Percentiles rank a stretch among this genome's conserved stretches.
phyloP scores from a whole-genome alignment of 2,113 vertebrate genomes.

The Porphyrio hochstetteri region DNA sequence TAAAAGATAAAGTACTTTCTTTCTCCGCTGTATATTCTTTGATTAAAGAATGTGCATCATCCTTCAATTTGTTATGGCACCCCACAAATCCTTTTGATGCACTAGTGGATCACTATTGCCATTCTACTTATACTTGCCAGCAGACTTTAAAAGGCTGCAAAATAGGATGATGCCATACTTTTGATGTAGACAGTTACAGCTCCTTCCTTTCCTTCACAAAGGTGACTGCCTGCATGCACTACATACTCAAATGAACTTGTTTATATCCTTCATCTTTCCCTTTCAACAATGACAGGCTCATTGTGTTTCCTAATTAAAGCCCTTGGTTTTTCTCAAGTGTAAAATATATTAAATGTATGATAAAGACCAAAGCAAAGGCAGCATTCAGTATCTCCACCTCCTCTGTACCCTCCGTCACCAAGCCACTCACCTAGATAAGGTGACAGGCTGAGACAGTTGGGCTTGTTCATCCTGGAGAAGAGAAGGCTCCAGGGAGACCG shows the following conservation, averaged over 20 bases:
- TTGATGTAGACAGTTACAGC: neutral
- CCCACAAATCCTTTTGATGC: neutral
- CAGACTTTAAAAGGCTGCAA: neutral
- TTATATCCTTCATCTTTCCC: neutral
- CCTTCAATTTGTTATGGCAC: neutral
- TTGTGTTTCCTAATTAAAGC: neutral
- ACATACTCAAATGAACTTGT: neutral
- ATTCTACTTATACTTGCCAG: neutral
- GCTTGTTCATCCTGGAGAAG: no score
- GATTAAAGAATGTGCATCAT: neutral
- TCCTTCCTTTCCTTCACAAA: neutral
- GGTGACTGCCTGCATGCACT: neutral
- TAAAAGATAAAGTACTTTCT: neutral
- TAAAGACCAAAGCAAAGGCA: no score
- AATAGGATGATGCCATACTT: neutral
- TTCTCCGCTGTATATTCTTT: neutral
- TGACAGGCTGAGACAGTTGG: no score
- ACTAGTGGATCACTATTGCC: neutral
- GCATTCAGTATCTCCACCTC: no score
- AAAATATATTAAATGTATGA: neutral
- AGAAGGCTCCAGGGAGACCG: no score
- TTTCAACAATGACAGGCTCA: neutral
- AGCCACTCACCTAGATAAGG: no score
- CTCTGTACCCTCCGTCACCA: no score
- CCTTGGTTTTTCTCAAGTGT: neutral